These are phyloP conservation scores for Nyctibius bracteatus DNA, from an alignment of 2,113 vertebrate genomes.

Conservation along the genomic window DNA sequence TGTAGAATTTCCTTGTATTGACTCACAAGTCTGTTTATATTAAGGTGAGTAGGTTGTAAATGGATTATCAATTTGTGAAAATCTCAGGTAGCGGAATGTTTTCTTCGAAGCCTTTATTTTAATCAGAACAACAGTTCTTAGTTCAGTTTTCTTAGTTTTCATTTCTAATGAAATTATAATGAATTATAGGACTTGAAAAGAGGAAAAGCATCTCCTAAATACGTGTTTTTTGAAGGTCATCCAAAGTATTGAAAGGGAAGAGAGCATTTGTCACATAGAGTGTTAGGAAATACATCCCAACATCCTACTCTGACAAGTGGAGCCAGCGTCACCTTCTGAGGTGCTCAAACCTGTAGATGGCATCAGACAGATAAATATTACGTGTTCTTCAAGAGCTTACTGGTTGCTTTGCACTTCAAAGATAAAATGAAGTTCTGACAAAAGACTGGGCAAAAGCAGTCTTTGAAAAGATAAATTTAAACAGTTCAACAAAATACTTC, in stretches of 20 bases:
- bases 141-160: background rate
- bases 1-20: background rate
- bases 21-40: background rate
- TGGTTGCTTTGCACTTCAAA: background rate
- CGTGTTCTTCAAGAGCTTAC: background rate
- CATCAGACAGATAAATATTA: background rate
- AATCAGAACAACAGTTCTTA: background rate
- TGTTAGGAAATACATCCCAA: background rate
- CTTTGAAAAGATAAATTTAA: background rate
- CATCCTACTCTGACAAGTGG: background rate
- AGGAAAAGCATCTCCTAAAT: background rate
- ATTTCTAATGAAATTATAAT: background rate
- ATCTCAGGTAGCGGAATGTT: background rate
- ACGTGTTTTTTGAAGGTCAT: background rate
- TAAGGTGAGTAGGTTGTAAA: background rate
- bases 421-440: background rate
- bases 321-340: background rate
- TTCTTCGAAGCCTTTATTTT: background rate
- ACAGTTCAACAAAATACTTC: background rate
- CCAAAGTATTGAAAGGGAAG: background rate
- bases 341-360: background rate
- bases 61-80: background rate
- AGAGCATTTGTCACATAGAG: background rate
- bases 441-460: background rate
- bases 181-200: background rate